A percentile compares a stretch with the other conserved stretches of the same genome.
Evolutionary conservation across 2,797 vertebrate species (phyloP).

Genomic region (Schizopygopsis pylzovi): DNA sequence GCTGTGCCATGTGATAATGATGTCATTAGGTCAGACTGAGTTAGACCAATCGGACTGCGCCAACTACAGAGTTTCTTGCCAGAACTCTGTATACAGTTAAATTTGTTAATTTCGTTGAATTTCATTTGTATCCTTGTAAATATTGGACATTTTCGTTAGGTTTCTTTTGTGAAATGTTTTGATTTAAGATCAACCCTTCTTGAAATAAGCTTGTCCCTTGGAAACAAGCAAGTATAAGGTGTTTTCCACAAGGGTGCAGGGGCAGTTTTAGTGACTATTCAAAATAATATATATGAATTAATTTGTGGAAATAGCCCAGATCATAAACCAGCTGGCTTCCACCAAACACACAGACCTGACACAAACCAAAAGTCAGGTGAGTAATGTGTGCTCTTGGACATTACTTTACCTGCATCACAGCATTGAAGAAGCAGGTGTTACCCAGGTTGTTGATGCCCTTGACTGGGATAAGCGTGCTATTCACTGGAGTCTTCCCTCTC

Average conservation of each 20-base stretch:
- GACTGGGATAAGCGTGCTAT: conserved; percentile 83
- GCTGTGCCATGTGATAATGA: no score
- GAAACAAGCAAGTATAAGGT: not conserved
- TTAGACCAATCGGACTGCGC: no score
- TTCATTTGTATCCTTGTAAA: not conserved
- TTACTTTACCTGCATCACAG: conserved; percentile 92
- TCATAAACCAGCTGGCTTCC: not conserved
- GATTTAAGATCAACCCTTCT: not conserved
- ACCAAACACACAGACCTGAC: no score
- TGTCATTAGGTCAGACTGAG: no score
- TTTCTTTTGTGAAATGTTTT: not conserved
- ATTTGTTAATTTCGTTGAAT: not conserved
- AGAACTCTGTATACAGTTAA: not conserved
- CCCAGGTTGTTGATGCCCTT: conserved; percentile 97
- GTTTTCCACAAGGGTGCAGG: not conserved
- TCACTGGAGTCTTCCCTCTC: conserved; percentile 79
- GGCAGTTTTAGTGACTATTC: not conserved
- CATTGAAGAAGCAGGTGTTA: conserved; percentile 99
- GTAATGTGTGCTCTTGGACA: not conserved
- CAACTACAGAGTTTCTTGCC: no score
- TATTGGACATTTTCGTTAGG: not conserved
- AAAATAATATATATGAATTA: not conserved
- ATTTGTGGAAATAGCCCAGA: not conserved
- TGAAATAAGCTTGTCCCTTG: not conserved
- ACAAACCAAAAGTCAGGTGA: not conserved